Percentiles rank a stretch among this genome's conserved stretches.
Conservation (phyloP, 2,888 invertebrate genomes). For the Neoscelio sp. region DNA sequence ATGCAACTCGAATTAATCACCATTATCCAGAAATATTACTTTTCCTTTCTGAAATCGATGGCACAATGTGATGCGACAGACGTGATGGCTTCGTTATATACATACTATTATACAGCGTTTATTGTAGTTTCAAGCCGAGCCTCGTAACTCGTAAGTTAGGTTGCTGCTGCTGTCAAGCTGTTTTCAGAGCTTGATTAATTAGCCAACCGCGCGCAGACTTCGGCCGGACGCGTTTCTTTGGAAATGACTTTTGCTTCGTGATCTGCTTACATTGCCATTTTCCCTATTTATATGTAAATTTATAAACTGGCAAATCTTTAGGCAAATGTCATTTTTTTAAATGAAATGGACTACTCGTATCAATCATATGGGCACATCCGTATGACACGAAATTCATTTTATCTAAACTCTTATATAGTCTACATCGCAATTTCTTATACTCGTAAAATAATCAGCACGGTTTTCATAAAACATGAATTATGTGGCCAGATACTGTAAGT, state of each 20-base stretch:
- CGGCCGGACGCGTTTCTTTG: slow-evolving; percentile 45
- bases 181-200: slow-evolving; percentile 76
- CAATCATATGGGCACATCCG: too few species aligned
- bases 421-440: too few species aligned
- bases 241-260: slow-evolving; percentile 46
- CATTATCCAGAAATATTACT: slow-evolving; percentile 41
- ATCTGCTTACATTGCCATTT: slow-evolving; percentile 33
- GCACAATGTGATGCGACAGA: slow-evolving; percentile 38
- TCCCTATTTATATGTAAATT: slow-evolving; percentile 38
- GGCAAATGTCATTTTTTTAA: not conserved
- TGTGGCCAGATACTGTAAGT: too few species aligned
- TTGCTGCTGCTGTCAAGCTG: slow-evolving; percentile 73
- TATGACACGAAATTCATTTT: too few species aligned
- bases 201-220: slow-evolving; percentile 55
- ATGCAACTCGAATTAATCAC: slow-evolving; percentile 48
- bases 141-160: slow-evolving; percentile 70
- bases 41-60: slow-evolving; percentile 53
- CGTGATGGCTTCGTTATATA: slow-evolving; percentile 53
- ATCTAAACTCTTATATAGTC: too few species aligned
- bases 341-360: not conserved
- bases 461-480: too few species aligned
- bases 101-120: slow-evolving; percentile 73
- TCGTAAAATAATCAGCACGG: too few species aligned
- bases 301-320: not conserved
- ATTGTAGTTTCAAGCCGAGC: slow-evolving; percentile 69